Percentiles rank a stretch among this genome's conserved stretches.
These are phyloP conservation scores for Austrofundulus limnaeus DNA, from an alignment of 2,113 vertebrate genomes.

Conservation along the genomic window DNA sequence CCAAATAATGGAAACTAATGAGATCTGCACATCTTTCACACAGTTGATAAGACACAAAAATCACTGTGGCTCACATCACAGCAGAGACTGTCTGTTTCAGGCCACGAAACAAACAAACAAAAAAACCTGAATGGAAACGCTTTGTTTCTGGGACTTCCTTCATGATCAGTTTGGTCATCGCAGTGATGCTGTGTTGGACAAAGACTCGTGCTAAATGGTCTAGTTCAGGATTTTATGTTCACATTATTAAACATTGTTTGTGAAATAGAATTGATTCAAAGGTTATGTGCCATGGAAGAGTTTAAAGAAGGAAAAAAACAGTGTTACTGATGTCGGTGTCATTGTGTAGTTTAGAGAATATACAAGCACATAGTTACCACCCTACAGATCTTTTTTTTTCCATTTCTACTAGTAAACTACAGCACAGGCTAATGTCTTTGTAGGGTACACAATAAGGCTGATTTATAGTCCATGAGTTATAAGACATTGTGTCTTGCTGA, in stretches of 20 bases:
- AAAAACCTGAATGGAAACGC: background rate
- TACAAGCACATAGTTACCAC: slow-evolving; percentile 26
- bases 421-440: slow-evolving; percentile 2
- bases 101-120: slow-evolving; percentile 3
- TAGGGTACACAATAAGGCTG: slow-evolving; percentile 18
- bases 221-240: background rate
- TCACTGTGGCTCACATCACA: slow-evolving; percentile 18
- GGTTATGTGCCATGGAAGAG: background rate
- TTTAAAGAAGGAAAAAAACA: no score
- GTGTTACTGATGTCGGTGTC: slow-evolving; percentile 9
- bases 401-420: background rate
- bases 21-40: slow-evolving; percentile 9
- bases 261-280: slow-evolving; percentile 6
- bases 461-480: no score
- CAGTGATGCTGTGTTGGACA: no score
- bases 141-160: slow-evolving; percentile 3
- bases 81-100: slow-evolving; percentile 10
- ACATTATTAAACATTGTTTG: slow-evolving; percentile 27
- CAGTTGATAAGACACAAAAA: slow-evolving; percentile 5
- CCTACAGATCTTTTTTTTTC: background rate
- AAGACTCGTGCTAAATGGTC: background rate
- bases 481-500: no score
- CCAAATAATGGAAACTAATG: slow-evolving; percentile 23
- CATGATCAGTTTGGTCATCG: background rate
- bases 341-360: slow-evolving; percentile 15